phyloP scores from a whole-genome alignment of 1,140 invertebrate genomes.

The Eurosta solidaginis region DNA sequence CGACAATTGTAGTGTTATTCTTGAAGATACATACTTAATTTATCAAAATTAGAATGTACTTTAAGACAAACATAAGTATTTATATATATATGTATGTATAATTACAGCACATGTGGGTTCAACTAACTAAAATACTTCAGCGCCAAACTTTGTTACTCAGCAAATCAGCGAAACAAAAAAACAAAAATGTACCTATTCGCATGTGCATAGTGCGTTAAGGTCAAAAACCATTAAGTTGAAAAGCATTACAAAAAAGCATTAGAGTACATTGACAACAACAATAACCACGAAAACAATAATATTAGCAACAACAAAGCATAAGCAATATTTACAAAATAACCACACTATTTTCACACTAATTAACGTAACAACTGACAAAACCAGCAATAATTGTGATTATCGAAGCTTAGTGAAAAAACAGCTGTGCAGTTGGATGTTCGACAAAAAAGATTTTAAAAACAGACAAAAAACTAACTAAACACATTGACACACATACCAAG shows the following conservation, averaged over 20 bases:
- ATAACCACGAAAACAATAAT: neutral
- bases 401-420: too few species aligned
- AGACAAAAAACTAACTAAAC: too few species aligned
- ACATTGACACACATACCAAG: too few species aligned
- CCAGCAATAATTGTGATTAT: too few species aligned
- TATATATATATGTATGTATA: neutral
- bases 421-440: neutral
- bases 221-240: constrained; percentile 20
- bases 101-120: neutral
- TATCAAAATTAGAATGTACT: too few species aligned
- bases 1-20: neutral
- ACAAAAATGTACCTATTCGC: neutral
- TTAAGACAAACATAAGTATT: neutral
- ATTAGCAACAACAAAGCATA: neutral
- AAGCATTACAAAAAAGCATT: neutral
- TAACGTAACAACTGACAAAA: too few species aligned
- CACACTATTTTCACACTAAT: too few species aligned
- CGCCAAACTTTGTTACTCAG: constrained; percentile 34
- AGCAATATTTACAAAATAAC: too few species aligned
- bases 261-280: neutral
- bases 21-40: neutral
- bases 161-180: neutral
- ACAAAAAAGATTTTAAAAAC: neutral
- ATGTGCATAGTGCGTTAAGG: neutral
- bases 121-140: constrained; percentile 40